Evolutionary conservation across 2,113 vertebrate genomes (phyloP).

Genomic region (Tursiops truncatus): DNA sequence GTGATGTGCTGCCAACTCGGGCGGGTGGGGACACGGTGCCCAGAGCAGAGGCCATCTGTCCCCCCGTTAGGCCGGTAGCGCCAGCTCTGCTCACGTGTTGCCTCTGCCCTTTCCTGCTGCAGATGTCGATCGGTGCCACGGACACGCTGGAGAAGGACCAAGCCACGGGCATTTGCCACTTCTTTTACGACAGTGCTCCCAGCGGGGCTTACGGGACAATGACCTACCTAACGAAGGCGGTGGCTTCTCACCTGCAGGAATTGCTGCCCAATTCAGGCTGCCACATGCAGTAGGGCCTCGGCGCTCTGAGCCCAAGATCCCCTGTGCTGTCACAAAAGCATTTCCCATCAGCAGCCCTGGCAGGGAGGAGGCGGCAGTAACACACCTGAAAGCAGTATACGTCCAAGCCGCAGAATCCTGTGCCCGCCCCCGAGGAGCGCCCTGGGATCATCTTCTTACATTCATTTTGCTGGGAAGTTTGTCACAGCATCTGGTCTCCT

Average conservation of each 20-base stretch:
- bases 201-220: slow-evolving; percentile 97
- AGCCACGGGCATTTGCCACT: slow-evolving; percentile 94
- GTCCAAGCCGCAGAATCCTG: background rate
- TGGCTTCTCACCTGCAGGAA: slow-evolving; percentile 92
- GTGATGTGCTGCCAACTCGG: background rate
- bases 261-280: slow-evolving; percentile 94
- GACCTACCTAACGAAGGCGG: slow-evolving; percentile 97
- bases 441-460: background rate
- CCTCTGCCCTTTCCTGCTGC: slow-evolving; percentile 67
- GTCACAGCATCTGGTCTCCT: slow-evolving; percentile 42
- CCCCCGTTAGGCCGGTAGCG: fast-evolving
- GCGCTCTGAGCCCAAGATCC: background rate
- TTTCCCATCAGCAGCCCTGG: background rate
- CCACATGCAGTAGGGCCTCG: slow-evolving; percentile 87
- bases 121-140: slow-evolving; percentile 90
- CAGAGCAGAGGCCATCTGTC: background rate
- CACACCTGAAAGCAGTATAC: background rate
- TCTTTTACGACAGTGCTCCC: slow-evolving; percentile 97
- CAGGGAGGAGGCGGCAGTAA: background rate
- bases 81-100: background rate
- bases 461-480: slow-evolving; percentile 7
- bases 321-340: background rate
- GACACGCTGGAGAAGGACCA: slow-evolving; percentile 93
- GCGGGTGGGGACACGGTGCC: background rate
- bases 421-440: background rate